A percentile compares a stretch with the other conserved stretches of the same genome.
These are phyloP conservation scores for Malacoraja senta DNA, from an alignment of 2,797 vertebrate genomes.

Conservation along the genomic window DNA sequence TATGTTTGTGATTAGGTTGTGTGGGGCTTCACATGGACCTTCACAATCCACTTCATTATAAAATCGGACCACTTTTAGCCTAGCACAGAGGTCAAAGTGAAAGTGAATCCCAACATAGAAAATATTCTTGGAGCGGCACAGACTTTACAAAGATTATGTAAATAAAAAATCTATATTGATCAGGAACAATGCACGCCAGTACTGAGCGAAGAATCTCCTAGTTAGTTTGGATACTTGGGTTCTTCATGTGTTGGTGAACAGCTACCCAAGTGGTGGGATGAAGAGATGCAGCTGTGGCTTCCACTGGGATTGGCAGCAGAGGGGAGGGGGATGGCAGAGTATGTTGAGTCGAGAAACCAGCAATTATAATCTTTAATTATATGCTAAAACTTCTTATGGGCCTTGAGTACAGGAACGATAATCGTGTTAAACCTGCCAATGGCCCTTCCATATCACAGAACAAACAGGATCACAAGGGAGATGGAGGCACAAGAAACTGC, in stretches of 20 bases:
- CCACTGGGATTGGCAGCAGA: neutral
- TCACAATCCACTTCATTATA: neutral
- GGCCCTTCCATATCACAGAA: neutral
- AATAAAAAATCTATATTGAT: neutral
- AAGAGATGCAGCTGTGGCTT: neutral
- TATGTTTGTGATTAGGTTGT: neutral
- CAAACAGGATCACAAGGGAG: neutral
- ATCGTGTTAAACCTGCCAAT: constrained; percentile 23
- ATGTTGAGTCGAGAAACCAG: neutral
- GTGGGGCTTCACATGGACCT: neutral
- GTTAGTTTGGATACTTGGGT: neutral
- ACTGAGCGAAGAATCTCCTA: neutral
- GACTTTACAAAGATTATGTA: neutral
- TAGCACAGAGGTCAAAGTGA: neutral
- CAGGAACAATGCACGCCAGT: neutral
- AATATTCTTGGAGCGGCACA: neutral
- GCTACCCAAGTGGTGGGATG: no score
- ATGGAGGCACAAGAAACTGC: no score
- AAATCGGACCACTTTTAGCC: neutral
- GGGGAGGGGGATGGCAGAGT: neutral
- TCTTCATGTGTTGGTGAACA: neutral
- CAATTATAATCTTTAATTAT: constrained; percentile 22
- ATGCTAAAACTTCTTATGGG: neutral
- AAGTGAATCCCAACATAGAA: neutral
- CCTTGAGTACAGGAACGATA: neutral